These are phyloP conservation scores for Stenopsyche tienmushanensis DNA, from an alignment of 1,140 invertebrate species.

Conservation along the genomic window DNA sequence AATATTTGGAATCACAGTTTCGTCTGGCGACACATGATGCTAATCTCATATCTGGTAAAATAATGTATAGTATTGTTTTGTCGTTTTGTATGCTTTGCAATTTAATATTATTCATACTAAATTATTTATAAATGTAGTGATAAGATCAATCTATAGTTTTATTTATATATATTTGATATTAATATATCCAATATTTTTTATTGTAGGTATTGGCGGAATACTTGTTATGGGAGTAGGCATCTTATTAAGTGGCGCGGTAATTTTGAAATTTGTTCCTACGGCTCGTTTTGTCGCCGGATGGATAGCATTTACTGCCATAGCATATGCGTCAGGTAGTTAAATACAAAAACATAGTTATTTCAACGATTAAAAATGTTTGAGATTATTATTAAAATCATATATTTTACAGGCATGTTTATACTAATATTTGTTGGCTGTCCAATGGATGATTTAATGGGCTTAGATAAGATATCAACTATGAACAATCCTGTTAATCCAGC, in stretches of 20 bases:
- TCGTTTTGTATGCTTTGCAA: background rate
- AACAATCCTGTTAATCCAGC: background rate
- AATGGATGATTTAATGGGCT: slow-evolving; percentile 76
- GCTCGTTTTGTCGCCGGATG: slow-evolving; percentile 84
- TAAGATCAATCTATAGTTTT: background rate
- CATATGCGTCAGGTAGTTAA: slow-evolving; percentile 73
- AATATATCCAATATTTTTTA: slow-evolving; percentile 3
- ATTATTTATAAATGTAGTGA: background rate
- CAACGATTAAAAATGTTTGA: background rate
- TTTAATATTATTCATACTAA: background rate
- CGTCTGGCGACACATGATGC: slow-evolving; percentile 82
- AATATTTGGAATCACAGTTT: slow-evolving; percentile 92
- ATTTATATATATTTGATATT: background rate
- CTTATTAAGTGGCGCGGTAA: slow-evolving; percentile 82
- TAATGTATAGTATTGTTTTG: slow-evolving; percentile 13
- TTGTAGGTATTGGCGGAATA: slow-evolving; percentile 83
- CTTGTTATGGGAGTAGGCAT: slow-evolving; percentile 90
- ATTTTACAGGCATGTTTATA: slow-evolving; percentile 73
- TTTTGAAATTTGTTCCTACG: slow-evolving; percentile 78
- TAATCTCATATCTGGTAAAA: slow-evolving; percentile 83
- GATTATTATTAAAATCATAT: background rate
- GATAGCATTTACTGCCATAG: slow-evolving; percentile 84
- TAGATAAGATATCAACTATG: background rate
- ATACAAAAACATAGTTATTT: background rate
- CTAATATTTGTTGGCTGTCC: slow-evolving; percentile 89